Percentiles rank a stretch among this genome's conserved stretches.
Conservation (phyloP, 2,888 invertebrate species). For the Agrotis exclamationis region DNA sequence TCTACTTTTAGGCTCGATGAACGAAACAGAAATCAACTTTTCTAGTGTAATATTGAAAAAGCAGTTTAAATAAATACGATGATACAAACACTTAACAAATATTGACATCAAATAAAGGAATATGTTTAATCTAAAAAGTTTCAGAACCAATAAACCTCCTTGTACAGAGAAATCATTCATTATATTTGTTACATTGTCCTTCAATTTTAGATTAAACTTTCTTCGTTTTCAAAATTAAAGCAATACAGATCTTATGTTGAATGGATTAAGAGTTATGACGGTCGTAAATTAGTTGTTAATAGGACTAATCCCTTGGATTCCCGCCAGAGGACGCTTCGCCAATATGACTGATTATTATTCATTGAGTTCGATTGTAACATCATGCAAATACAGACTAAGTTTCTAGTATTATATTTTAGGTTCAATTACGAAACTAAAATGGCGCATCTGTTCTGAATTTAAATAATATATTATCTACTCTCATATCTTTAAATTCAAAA, state of each 20-base stretch:
- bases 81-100: neutral
- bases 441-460: constrained; percentile 14
- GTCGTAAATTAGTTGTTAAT: constrained; percentile 47
- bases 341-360: constrained; percentile 46
- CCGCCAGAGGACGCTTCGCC: constrained; percentile 50
- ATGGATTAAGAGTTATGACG: constrained; percentile 10
- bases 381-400: constrained; percentile 34
- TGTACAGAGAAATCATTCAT: neutral
- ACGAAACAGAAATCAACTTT: neutral
- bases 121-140: neutral
- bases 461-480: neutral
- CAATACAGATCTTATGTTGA: constrained; percentile 3
- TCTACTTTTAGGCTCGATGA: too few relatives aligned
- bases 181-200: neutral
- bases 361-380: constrained; percentile 37
- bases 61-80: too few relatives aligned
- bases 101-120: constrained; percentile 3
- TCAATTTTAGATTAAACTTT: neutral
- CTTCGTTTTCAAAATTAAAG: neutral
- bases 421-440: constrained; percentile 28
- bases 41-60: neutral
- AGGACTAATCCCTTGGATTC: constrained; percentile 37
- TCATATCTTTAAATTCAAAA: too few relatives aligned
- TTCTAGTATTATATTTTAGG: constrained; percentile 33
- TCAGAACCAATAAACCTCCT: neutral